Evolutionary conservation across 1,140 invertebrate genomes (phyloP).

Genomic region (Caenorhabditis elegans): WBcel235 BX284603.4:9227001-9227500

Average conservation of each 20-base stretch:
- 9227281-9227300: conserved; percentile 92
- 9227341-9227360: conserved; percentile 90
- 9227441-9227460: conserved; percentile 96
- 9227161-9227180: conserved; percentile 86
- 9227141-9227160: conserved; percentile 97
- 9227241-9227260: conserved; percentile 99
- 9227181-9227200: conserved; percentile 91
- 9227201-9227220: conserved; percentile 89
- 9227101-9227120: conserved; percentile 80
- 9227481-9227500: conserved; percentile 95
- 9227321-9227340: conserved; percentile 91
- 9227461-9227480: conserved; percentile 90
- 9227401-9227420: conserved; percentile 94
- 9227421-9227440: conserved; percentile 90
- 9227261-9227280: conserved; percentile 96
- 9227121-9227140: conserved; percentile 98
- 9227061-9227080: conserved; percentile 84
- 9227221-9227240: conserved; percentile 97
- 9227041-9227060: conserved; percentile 91
- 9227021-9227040: conserved; percentile 83
- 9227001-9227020: conserved; percentile 66
- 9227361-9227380: conserved; percentile 89
- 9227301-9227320: conserved; percentile 96
- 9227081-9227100: conserved; percentile 96
- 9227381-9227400: conserved; percentile 94